These are phyloP conservation scores for Dicentrarchus labrax DNA, from an alignment of 2,113 vertebrate species.

Conservation along the genomic window DNA sequence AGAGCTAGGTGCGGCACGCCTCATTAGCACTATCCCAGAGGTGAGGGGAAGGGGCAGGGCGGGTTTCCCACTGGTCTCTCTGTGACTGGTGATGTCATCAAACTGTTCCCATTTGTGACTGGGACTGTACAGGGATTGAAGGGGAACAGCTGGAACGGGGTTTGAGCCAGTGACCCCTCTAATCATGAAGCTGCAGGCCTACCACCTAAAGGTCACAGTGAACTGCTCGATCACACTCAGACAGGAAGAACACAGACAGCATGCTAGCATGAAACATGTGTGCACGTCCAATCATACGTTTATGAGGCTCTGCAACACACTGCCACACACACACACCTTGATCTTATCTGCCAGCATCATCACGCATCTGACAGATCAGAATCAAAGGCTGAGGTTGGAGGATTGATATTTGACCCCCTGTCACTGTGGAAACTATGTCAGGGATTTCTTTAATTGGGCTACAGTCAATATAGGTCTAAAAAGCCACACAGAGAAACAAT, in stretches of 20 bases:
- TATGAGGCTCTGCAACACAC: not conserved
- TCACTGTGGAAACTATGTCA: constrained; percentile 74
- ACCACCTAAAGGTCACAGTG: constrained; percentile 65
- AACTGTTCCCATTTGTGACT: constrained; percentile 63
- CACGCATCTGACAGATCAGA: constrained; percentile 66
- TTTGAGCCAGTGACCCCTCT: constrained; percentile 68
- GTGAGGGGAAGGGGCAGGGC: constrained; percentile 66
- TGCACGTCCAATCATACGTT: constrained; percentile 33
- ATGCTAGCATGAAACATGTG: constrained; percentile 30
- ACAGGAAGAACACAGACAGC: constrained; percentile 54
- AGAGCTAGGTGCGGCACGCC: constrained; percentile 33
- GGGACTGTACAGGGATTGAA: constrained; percentile 49
- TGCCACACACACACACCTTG: constrained; percentile 35
- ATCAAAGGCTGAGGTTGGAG: constrained; percentile 31
- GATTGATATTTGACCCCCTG: constrained; percentile 65
- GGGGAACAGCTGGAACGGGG: constrained; percentile 69
- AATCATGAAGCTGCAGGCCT: constrained; percentile 70
- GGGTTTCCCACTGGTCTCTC: constrained; percentile 67
- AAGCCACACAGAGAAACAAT: constrained; percentile 52
- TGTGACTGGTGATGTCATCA: constrained; percentile 79
- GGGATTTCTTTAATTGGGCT: constrained; percentile 75
- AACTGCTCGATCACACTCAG: constrained; percentile 61
- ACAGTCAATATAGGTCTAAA: constrained; percentile 55
- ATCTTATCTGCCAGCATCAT: constrained; percentile 47
- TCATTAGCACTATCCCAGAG: constrained; percentile 77